Percentiles rank a stretch among this genome's conserved stretches.
Conservation (phyloP, 2,888 invertebrate species). For the Drosophila neonasuta region DNA sequence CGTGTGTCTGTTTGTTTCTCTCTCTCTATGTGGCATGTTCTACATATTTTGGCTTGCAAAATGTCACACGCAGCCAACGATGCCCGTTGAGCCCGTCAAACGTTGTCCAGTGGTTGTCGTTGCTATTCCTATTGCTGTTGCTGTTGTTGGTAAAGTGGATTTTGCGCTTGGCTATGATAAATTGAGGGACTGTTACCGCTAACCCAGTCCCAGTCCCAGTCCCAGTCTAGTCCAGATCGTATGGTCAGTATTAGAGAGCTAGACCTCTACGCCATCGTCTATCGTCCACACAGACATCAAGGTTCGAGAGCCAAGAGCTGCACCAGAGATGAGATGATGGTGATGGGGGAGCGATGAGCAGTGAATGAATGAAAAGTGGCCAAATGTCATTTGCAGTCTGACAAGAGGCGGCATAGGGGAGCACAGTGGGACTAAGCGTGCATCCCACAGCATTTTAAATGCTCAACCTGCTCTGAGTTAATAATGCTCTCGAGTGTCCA, state of each 20-base stretch:
- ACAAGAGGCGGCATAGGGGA: slow-evolving; percentile 39
- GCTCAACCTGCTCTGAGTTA: neutral
- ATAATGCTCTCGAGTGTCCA: slow-evolving; percentile 1
- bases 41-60: slow-evolving; percentile 78
- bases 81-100: slow-evolving; percentile 49
- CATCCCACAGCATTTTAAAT: slow-evolving; percentile 5
- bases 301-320: slow-evolving; percentile 30
- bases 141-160: slow-evolving; percentile 68
- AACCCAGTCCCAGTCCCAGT: neutral
- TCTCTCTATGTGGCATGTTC: slow-evolving; percentile 60
- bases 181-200: slow-evolving; percentile 55
- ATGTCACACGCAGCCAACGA: slow-evolving; percentile 75
- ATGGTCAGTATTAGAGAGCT: slow-evolving; percentile 47
- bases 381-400: slow-evolving; percentile 75
- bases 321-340: slow-evolving; percentile 19
- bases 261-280: slow-evolving; percentile 18
- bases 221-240: slow-evolving; percentile 12
- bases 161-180: slow-evolving; percentile 77
- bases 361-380: slow-evolving; percentile 62
- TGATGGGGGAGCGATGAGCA: slow-evolving; percentile 19
- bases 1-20: slow-evolving; percentile 1
- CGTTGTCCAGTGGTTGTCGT: slow-evolving; percentile 37
- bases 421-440: slow-evolving; percentile 15
- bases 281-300: slow-evolving; percentile 28
- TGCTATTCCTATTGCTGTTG: slow-evolving; percentile 15